These are phyloP conservation scores for Epinephelus cyanopodus DNA, from an alignment of 2,113 vertebrate genomes.

Conservation along the genomic window DNA sequence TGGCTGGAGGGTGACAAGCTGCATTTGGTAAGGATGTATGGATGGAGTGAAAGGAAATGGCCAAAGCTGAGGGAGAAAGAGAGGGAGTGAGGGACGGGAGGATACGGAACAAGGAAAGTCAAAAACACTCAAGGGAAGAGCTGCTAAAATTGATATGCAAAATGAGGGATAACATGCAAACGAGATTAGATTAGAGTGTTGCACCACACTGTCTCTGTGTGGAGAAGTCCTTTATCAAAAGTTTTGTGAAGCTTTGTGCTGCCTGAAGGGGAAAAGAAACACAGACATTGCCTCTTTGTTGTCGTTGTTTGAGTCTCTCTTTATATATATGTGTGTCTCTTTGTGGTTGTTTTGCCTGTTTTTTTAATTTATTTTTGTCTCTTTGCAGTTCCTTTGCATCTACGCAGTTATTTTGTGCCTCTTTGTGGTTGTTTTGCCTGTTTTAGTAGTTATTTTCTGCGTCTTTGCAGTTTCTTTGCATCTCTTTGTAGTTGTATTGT, in stretches of 20 bases:
- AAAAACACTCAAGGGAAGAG: neutral
- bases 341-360: too few species aligned
- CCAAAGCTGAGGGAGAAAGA: neutral
- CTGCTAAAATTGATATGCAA: conserved; percentile 20
- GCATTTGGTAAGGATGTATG: conserved; percentile 87
- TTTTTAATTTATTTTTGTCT: too few species aligned
- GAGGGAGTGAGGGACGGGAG: neutral
- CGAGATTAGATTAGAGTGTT: neutral
- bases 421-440: too few species aligned
- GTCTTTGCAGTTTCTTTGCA: too few species aligned
- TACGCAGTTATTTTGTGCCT: too few species aligned
- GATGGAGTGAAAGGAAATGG: neutral
- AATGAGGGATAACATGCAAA: conserved; percentile 51
- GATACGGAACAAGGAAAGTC: conserved; percentile 40
- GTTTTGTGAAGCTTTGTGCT: neutral
- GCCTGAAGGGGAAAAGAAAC: neutral
- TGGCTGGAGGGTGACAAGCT: conserved; percentile 90
- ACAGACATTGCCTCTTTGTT: too few species aligned
- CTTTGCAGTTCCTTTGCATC: too few species aligned
- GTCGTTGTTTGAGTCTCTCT: too few species aligned
- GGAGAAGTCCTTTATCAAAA: neutral
- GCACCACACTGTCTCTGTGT: neutral
- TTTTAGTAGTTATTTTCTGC: too few species aligned
- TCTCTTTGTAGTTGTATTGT: too few species aligned
- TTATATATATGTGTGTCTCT: too few species aligned